phyloP scores from a whole-genome alignment of 1,140 invertebrate genomes.

The Centruroides sculpturatus region DNA sequence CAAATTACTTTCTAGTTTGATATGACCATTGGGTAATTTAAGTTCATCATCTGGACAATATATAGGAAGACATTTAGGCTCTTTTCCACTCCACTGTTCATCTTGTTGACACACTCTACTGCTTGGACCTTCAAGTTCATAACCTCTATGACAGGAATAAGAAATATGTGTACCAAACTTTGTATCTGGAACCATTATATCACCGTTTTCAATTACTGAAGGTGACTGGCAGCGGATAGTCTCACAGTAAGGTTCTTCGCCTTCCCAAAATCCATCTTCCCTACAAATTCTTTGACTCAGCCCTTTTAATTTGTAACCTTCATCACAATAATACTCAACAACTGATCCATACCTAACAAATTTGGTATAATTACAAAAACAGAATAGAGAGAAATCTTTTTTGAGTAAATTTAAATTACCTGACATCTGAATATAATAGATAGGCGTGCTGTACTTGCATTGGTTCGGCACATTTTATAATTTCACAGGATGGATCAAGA shows the following conservation, averaged over 20 bases:
- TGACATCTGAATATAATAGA: slow-evolving; percentile 18
- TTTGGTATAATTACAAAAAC: neutral
- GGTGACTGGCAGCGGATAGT: slow-evolving; percentile 1
- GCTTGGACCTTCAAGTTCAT: slow-evolving; percentile 21
- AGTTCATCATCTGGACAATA: slow-evolving; percentile 18
- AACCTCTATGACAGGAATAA: slow-evolving; percentile 25
- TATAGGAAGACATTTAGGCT: slow-evolving; percentile 21
- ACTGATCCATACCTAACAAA: slow-evolving; percentile 8
- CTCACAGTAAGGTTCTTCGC: slow-evolving; percentile 11
- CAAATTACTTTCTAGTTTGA: slow-evolving; percentile 16
- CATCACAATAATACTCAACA: slow-evolving; percentile 27
- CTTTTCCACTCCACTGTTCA: slow-evolving; percentile 20
- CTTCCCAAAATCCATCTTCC: slow-evolving; percentile 23
- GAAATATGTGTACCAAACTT: neutral
- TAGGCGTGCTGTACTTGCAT: slow-evolving; percentile 8
- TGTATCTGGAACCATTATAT: neutral
- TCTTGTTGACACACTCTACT: slow-evolving; percentile 22
- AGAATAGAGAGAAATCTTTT: too few species aligned
- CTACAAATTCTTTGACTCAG: slow-evolving; percentile 20
- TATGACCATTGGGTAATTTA: slow-evolving; percentile 21
- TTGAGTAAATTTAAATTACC: slow-evolving; percentile 2
- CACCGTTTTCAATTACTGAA: neutral
- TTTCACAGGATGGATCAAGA: slow-evolving; percentile 22
- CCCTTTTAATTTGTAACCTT: slow-evolving; percentile 30
- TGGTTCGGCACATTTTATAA: slow-evolving; percentile 13